Evolutionary conservation across 2,888 invertebrate species (phyloP), one percentile per base, ranked within the genome.

Genomic region (Sinhomidia bicolor): DNA sequence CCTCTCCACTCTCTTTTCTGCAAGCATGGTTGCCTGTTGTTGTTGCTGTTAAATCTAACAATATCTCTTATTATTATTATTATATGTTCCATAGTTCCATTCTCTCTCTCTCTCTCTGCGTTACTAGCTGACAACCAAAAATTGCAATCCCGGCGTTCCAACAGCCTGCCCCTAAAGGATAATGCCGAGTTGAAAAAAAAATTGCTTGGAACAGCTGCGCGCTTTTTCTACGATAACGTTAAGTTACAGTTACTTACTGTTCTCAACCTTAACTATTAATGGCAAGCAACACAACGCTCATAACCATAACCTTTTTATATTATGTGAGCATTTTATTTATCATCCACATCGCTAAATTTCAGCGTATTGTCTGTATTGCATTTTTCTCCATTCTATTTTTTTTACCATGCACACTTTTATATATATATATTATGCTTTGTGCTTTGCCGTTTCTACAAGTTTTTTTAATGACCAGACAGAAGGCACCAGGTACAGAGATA

Each of bases 141-240:
- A 83, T 83, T 65, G 71, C 83, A 83, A 71, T 71, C 51, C 83
- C 83, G 54, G 68, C 71, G 32, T 29, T 68, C 36, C 5, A 54
- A 71, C 36, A 71, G n/a, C 9, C 4, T 36, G 36, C 7, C 36
- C 36, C 36, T 36, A 36, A 36, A 36, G 83, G 71, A 71, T 68
- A 71, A 54, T 68, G 83, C 29, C 26, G 83, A 83, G 71, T 32
- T 71, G 68, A 44, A 83, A 83, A 44, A 83, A 83, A 83, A 83
- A 83, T 83, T 83, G 83, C 83, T 83, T 51, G 32, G 54, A 83
- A 51, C 83, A 83, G 83, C 83, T 83, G 83, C 17, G 36, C 36
- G 44, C 10, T 54, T 60, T n/a, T 62, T 80, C 20, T 65, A 60
- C 51, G 65, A 41, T 47, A 54, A 6, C 54, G 54, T 57, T 79